Evolutionary conservation across 2,888 invertebrate species (phyloP).

Genomic region (Pedicia rivosa): DNA sequence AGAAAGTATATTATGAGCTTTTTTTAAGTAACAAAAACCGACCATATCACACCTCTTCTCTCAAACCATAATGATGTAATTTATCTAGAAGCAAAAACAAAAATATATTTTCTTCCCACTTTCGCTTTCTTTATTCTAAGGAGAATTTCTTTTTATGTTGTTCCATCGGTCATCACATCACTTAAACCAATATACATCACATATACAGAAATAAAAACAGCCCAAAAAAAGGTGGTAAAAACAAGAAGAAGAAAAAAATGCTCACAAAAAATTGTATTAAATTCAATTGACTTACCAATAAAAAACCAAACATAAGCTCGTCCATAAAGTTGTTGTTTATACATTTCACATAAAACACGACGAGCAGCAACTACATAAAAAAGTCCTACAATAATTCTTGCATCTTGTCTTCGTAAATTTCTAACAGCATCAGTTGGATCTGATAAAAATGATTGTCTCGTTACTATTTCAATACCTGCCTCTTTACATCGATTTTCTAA

Average conservation of each 20-base stretch:
- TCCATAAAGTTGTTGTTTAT: slow-evolving; percentile 85
- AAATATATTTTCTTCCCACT: too few relatives aligned
- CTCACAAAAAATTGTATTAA: not conserved
- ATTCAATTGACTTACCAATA: slow-evolving; percentile 52
- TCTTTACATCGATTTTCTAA: slow-evolving; percentile 86
- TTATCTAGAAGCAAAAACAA: too few relatives aligned
- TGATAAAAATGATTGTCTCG: slow-evolving; percentile 90
- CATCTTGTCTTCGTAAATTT: slow-evolving; percentile 89
- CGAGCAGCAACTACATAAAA: slow-evolving; percentile 98
- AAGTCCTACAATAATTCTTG: slow-evolving; percentile 92
- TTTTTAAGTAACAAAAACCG: too few relatives aligned
- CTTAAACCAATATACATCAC: too few relatives aligned
- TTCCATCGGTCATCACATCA: too few relatives aligned
- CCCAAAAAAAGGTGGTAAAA: too few relatives aligned
- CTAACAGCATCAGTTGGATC: slow-evolving; percentile 94
- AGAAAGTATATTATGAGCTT: too few relatives aligned
- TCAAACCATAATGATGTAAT: too few relatives aligned
- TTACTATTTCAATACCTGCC: slow-evolving; percentile 86
- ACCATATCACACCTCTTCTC: too few relatives aligned
- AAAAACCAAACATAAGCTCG: slow-evolving; percentile 98
- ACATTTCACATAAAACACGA: slow-evolving; percentile 90
- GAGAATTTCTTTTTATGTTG: too few relatives aligned
- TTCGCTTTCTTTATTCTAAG: too few relatives aligned
- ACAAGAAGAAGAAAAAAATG: not conserved
- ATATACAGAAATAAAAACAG: too few relatives aligned